Evolutionary conservation across 2,888 invertebrate genomes (phyloP), one percentile per base, ranked within the genome.

Genomic region (Augochlorella aurata): DNA sequence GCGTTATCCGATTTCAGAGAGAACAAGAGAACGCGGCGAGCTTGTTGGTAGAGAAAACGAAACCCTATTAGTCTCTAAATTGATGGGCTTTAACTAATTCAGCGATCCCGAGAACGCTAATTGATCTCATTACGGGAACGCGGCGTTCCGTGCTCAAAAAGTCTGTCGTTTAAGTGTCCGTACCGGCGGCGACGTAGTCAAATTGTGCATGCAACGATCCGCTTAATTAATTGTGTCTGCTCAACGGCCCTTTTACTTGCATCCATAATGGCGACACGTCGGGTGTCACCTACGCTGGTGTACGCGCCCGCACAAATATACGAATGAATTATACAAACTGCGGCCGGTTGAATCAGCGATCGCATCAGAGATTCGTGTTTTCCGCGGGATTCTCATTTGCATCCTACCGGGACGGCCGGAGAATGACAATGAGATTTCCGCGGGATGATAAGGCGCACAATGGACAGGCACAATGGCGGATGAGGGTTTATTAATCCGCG

Each of bases 241-340:
- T 72, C 68, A 38, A 49, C 29, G 65, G 45, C 8, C 66, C 68
- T 69, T 68, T 74, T 47, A 54, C 24, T 29, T 54, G 58, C 50
- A 38, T 74, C 50, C 81, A 70, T 74, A 73, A 74, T 70, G 66
- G 81, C 74, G 14, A 61, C 81, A 67, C 47, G 81, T 71, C 24
- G 66, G 67, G 38, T 67, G 81, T 74, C 74, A 81, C 68, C 47
- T 58, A 70, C 72, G 79, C 45, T 47, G 52, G 79, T 72, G 63
- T 10, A 21, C 47, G 16, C n/a, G 16, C 10, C 69, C 38, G 38
- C 38, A 38, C 67, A 67, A 81, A 81, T 74, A 49, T 71, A 74
- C 81, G 81, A 74, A 81, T 81, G 69, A 80, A 81, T 74, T 81
- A 81, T 74, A 81, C 66, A 61, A 81, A 52, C 66, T 16, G 58